Evolutionary conservation across 2,113 vertebrate species (phyloP).

Genomic region (Dicaeum eximium): DNA sequence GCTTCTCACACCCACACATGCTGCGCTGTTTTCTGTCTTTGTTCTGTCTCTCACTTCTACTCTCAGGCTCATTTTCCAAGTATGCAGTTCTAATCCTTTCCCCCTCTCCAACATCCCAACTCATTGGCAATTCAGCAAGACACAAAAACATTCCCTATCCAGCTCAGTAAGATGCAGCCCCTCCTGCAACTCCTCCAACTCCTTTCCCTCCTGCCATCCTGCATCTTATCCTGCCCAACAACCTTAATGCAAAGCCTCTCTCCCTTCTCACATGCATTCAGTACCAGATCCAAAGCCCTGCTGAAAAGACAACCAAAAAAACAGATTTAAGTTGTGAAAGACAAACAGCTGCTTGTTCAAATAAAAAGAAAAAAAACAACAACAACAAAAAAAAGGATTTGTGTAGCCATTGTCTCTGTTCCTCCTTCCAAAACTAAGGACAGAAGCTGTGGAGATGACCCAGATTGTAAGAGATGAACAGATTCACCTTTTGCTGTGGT

Average conservation of each 20-base stretch:
- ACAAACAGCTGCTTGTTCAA: not conserved
- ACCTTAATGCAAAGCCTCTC: not conserved
- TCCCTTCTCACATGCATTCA: not conserved
- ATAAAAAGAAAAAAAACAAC: not conserved
- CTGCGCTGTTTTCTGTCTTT: not conserved
- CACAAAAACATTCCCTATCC: not conserved
- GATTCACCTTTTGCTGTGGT: not conserved
- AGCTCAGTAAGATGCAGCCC: not conserved
- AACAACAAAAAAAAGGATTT: not conserved
- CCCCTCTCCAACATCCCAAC: not conserved
- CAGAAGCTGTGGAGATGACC: not conserved
- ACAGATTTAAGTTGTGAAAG: not conserved
- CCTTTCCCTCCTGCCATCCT: not conserved
- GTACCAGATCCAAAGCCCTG: not conserved
- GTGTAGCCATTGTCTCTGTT: not conserved
- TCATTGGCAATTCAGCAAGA: not conserved
- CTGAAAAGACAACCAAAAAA: not conserved
- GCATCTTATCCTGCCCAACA: not conserved
- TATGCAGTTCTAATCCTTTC: not conserved
- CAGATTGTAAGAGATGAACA: not conserved
- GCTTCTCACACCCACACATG: not conserved
- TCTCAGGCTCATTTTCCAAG: not conserved
- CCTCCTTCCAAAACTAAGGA: not conserved
- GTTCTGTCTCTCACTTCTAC: not conserved
- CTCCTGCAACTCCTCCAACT: accelerated